Conservation (phyloP, 2,888 invertebrate species). For the Agrochola circellaris region DNA sequence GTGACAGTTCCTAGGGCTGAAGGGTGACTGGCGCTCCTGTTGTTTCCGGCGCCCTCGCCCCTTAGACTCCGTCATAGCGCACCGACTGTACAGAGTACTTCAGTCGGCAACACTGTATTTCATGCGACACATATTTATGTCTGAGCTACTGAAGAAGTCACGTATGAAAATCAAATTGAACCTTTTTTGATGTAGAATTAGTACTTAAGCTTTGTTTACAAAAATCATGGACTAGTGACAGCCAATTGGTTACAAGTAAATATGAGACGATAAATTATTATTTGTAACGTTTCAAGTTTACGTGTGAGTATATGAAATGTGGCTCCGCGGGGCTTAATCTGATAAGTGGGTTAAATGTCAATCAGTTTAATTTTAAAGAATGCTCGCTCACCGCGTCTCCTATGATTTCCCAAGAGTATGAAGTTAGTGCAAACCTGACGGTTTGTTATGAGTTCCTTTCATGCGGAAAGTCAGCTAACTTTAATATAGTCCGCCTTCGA, state of each 20-base stretch:
- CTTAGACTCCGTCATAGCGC: too few species aligned
- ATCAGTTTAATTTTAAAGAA: constrained; percentile 74
- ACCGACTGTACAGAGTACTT: too few species aligned
- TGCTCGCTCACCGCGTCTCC: constrained; percentile 57
- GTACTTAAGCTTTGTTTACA: neutral
- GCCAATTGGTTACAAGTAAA: neutral
- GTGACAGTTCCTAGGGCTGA: too few species aligned
- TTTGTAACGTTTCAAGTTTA: neutral
- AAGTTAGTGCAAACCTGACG: constrained; percentile 72
- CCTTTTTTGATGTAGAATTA: neutral
- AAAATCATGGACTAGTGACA: neutral
- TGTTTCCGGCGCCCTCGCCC: too few species aligned
- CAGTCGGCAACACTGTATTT: too few species aligned
- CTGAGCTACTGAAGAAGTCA: neutral
- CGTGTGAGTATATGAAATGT: constrained; percentile 21
- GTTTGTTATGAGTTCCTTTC: constrained; percentile 68
- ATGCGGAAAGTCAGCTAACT: constrained; percentile 39
- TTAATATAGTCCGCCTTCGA: constrained; percentile 46
- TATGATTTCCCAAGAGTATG: constrained; percentile 78
- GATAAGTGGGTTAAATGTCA: constrained; percentile 42
- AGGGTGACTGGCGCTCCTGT: too few species aligned
- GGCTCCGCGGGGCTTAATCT: too few species aligned
- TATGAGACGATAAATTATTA: neutral
- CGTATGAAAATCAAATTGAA: constrained; percentile 16
- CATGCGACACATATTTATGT: neutral